Conservation (phyloP, 2,797 vertebrate genomes). For the Gila robusta region DNA sequence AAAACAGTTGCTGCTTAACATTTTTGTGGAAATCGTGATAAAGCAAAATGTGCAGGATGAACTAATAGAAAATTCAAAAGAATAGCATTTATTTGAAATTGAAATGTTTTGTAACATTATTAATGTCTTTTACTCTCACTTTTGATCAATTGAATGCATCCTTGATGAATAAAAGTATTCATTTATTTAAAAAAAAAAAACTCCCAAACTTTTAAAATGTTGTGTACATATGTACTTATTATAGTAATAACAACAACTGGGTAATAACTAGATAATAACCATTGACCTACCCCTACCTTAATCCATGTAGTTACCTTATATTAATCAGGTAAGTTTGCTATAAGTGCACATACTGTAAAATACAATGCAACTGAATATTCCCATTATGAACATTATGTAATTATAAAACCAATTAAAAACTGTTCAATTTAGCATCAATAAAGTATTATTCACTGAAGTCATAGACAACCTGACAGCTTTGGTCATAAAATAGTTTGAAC, state of each 20-base stretch:
- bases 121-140: neutral
- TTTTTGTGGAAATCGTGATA: too few relatives aligned
- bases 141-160: neutral
- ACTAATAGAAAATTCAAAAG: too few relatives aligned
- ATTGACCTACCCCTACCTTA: neutral
- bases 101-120: neutral
- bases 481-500: neutral
- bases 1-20: too few relatives aligned
- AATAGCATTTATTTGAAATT: too few relatives aligned
- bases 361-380: neutral
- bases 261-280: neutral
- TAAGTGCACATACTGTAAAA: neutral
- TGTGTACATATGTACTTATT: neutral
- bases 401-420: conserved; percentile 5
- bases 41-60: too few relatives aligned
- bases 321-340: neutral
- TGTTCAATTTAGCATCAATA: neutral
- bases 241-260: neutral
- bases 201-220: too few relatives aligned
- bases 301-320: neutral
- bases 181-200: too few relatives aligned
- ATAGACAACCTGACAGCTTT: neutral
- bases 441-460: neutral
- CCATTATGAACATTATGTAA: neutral
- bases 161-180: too few relatives aligned